These are phyloP conservation scores for Scarus forsteni DNA, from an alignment of 2,797 vertebrate species.

Conservation along the genomic window DNA sequence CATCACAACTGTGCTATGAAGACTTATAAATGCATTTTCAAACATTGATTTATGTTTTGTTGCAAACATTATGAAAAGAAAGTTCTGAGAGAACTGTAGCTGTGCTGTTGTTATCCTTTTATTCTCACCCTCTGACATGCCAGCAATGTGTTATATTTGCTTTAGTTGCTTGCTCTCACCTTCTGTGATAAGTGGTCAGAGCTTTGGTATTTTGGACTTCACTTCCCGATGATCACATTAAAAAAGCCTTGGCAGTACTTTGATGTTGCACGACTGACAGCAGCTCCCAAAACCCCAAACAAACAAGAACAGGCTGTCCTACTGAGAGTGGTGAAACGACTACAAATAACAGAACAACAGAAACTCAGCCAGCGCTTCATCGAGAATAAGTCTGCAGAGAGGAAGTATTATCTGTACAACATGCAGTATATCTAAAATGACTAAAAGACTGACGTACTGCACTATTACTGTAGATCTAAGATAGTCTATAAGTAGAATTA, in stretches of 20 bases:
- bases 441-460: neutral
- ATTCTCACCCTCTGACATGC: neutral
- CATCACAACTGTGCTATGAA: too few relatives aligned
- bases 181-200: constrained; percentile 7
- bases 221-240: constrained; percentile 16
- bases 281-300: constrained; percentile 26
- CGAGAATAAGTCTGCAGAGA: neutral
- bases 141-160: neutral
- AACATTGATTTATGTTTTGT: neutral
- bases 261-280: constrained; percentile 31
- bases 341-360: constrained; percentile 16
- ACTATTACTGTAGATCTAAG: neutral
- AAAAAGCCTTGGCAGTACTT: constrained; percentile 21
- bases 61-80: neutral
- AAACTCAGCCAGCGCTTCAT: constrained; percentile 6
- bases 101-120: neutral
- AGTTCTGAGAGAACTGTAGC: neutral
- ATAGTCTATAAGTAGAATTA: constrained; percentile 2
- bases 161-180: constrained; percentile 5
- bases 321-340: constrained; percentile 17
- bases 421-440: constrained; percentile 7
- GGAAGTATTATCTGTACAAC: constrained; percentile 16
- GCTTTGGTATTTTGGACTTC: constrained; percentile 15
- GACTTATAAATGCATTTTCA: too few relatives aligned
- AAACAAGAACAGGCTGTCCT: constrained; percentile 30